Evolutionary conservation across 2,888 invertebrate species (phyloP).

Genomic region (Pecten maximus): DNA sequence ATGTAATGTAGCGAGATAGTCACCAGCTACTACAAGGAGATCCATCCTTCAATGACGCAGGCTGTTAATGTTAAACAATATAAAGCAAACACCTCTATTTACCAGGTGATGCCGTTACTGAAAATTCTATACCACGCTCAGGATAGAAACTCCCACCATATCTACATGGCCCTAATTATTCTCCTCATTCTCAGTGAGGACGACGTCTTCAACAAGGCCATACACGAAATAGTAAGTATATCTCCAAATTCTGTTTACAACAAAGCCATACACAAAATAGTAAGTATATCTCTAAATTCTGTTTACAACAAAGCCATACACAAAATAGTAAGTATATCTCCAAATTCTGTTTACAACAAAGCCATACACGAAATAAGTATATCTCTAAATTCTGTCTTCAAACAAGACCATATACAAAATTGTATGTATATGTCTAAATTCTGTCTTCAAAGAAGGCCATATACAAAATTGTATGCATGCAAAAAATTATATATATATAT

Average conservation of each 20-base stretch:
- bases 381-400: too few species aligned
- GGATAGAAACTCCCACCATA: slow-evolving; percentile 89
- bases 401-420: neutral
- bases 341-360: slow-evolving; percentile 96
- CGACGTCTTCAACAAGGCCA: slow-evolving; percentile 94
- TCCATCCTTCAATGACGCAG: too few species aligned
- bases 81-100: too few species aligned
- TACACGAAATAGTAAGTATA: slow-evolving; percentile 94
- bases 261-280: slow-evolving; percentile 95
- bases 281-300: too few species aligned
- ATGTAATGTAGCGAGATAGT: too few species aligned
- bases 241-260: too few species aligned
- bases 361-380: slow-evolving; percentile 93
- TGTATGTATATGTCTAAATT: neutral
- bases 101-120: slow-evolving; percentile 88
- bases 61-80: too few species aligned
- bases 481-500: too few species aligned
- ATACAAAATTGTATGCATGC: neutral
- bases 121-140: slow-evolving; percentile 93
- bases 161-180: slow-evolving; percentile 99
- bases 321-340: slow-evolving; percentile 91
- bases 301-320: slow-evolving; percentile 96
- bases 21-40: too few species aligned
- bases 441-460: neutral
- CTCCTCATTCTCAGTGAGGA: slow-evolving; percentile 98